Conservation (phyloP, 2,113 vertebrate species). For the Tringa solitaria region DNA sequence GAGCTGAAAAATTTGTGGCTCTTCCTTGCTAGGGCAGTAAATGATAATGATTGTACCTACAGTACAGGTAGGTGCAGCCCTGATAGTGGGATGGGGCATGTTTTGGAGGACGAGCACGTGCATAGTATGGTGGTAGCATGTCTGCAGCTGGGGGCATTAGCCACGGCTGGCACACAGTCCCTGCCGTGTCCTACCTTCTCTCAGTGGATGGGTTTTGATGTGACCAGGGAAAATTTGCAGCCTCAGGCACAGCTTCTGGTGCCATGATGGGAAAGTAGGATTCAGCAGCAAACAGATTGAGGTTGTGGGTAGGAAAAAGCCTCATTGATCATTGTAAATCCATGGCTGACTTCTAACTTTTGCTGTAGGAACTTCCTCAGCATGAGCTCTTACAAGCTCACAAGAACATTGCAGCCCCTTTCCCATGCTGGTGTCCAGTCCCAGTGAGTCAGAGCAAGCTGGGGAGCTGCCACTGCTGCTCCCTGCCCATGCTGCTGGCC, state of each 20-base stretch:
- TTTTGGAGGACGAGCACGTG: neutral
- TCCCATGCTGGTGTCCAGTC: neutral
- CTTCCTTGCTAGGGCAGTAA: neutral
- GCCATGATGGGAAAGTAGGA: neutral
- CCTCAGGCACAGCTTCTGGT: neutral
- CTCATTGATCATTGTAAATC: neutral
- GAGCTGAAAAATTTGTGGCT: neutral
- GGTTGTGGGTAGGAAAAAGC: neutral
- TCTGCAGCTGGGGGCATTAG: neutral
- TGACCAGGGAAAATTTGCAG: neutral
- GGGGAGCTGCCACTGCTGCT: neutral
- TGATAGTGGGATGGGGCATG: fast-evolving
- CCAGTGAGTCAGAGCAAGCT: neutral
- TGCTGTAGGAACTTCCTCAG: neutral
- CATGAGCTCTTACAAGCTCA: neutral
- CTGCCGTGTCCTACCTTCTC: neutral
- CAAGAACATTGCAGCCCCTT: neutral
- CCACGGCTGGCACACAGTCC: neutral
- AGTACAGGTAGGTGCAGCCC: neutral
- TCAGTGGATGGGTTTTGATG: neutral
- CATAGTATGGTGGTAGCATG: neutral
- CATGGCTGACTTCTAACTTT: neutral
- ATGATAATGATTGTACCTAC: neutral
- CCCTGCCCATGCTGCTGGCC: neutral
- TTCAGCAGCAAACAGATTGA: neutral